These are phyloP conservation scores for Proisotoma minuta DNA, from an alignment of 2,888 invertebrate species.

Conservation along the genomic window DNA sequence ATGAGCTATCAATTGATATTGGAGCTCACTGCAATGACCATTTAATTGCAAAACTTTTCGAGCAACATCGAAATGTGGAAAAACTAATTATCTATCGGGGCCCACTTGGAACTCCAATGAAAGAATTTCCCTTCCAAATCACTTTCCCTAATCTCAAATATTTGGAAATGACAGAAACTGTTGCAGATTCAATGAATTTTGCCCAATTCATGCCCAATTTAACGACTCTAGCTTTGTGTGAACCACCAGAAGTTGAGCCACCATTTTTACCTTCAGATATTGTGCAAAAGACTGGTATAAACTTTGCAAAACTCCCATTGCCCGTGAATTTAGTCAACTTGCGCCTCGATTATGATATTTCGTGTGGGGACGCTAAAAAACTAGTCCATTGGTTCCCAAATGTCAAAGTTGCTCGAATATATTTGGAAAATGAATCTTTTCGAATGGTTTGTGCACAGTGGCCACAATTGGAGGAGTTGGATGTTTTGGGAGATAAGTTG, in stretches of 20 bases:
- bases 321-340: slow-evolving; percentile 17
- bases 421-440: slow-evolving; percentile 29
- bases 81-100: slow-evolving; percentile 34
- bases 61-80: slow-evolving; percentile 23
- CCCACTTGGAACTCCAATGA: slow-evolving; percentile 25
- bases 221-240: slow-evolving; percentile 20
- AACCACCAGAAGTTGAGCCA: slow-evolving; percentile 29
- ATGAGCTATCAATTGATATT: slow-evolving; percentile 27
- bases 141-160: slow-evolving; percentile 28
- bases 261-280: slow-evolving; percentile 29
- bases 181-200: slow-evolving; percentile 28
- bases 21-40: slow-evolving; percentile 26
- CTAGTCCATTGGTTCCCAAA: slow-evolving; percentile 32
- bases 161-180: slow-evolving; percentile 29
- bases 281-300: slow-evolving; percentile 24
- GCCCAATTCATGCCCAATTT: slow-evolving; percentile 29
- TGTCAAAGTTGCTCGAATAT: slow-evolving; percentile 24
- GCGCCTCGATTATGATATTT: slow-evolving; percentile 29
- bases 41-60: slow-evolving; percentile 25
- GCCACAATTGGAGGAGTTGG: slow-evolving; percentile 31
- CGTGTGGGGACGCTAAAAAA: slow-evolving; percentile 25
- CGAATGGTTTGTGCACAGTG: slow-evolving; percentile 30
- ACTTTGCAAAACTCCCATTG: slow-evolving; percentile 12
- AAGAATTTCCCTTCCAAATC: slow-evolving; percentile 31
- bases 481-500: slow-evolving; percentile 32